Base-by-base conservation (phyloP, 2,113 vertebrate genomes). In the Burhinus oedicnemus region DNA sequence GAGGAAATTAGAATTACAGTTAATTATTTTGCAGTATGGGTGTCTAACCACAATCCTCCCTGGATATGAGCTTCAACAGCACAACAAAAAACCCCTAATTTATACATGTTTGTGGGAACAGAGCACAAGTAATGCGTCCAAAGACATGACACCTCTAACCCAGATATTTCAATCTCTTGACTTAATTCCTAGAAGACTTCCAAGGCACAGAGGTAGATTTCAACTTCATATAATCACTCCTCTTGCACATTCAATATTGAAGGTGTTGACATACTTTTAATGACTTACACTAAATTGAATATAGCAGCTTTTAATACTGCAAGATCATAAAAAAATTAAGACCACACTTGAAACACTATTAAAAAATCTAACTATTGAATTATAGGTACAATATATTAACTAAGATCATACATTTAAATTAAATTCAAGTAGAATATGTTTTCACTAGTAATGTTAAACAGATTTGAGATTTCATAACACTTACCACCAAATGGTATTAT, bases 401-500 rank as follows among this genome's bases (percentile, higher is more conserved):
- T 40, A 61, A 65, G 26, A 76, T 36, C 6, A 38, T 11, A 42
- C 21, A 89, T 17, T 62, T 86, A 74, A 70, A 91, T 1, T 61
- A 9, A 95, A 60, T 54, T 69, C 18, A 62, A 72, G 36, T 42
- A 75, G 19, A 75, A n/a, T 18, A 78, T 14, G 18, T 91, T 87
- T 89, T 55, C 30, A 78, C 3, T 2, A 64, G 36, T 38, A 52
- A 85, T 3, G 3, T 87, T 70, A 66, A 88, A 76, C 9, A 80
- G 21, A 40, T 18, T 25, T 3, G 38, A 87, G 38, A 87, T 55
- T 91, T 71, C 15, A 15, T 47, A 95, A 96, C 79, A 98, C 99
- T 98, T 98, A 99, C 99, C 99, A 96, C 99, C 99, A 97, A 98
- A 99, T 49, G 99, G 99, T 97, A 99, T 99, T 97, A 99, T 97